These are phyloP conservation scores for Anthoscopus minutus DNA, from an alignment of 2,113 vertebrate genomes.

Conservation along the genomic window DNA sequence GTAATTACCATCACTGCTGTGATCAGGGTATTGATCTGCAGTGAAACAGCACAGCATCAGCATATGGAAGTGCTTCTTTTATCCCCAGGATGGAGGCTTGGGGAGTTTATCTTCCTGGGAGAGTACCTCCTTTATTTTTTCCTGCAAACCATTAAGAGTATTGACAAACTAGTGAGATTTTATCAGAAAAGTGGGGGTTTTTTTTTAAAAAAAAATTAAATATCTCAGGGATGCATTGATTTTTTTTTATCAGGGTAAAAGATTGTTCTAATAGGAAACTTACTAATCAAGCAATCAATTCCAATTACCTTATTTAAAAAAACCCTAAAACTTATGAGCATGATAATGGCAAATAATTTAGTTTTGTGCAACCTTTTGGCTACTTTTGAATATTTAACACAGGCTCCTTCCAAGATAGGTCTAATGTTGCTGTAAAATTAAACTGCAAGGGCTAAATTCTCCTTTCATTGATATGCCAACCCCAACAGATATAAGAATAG, in stretches of 20 bases:
- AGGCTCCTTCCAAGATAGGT: background rate
- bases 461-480: background rate
- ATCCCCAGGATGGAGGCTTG: background rate
- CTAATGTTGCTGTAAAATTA: background rate
- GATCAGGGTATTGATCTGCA: slow-evolving; percentile 13
- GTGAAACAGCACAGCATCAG: background rate
- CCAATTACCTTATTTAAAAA: background rate
- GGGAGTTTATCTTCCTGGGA: background rate
- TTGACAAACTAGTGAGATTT: background rate
- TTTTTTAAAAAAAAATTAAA: background rate
- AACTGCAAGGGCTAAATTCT: background rate
- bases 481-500: background rate
- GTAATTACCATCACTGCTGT: background rate
- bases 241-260: background rate
- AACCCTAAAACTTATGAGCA: rapidly evolving
- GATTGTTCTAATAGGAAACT: background rate
- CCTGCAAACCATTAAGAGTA: background rate
- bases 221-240: background rate
- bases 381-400: background rate
- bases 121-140: background rate
- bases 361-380: background rate
- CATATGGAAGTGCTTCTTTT: background rate
- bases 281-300: background rate
- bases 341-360: background rate
- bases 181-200: background rate